Conservation (phyloP, 2,113 vertebrate species). For the Ardeotis arabs region DNA sequence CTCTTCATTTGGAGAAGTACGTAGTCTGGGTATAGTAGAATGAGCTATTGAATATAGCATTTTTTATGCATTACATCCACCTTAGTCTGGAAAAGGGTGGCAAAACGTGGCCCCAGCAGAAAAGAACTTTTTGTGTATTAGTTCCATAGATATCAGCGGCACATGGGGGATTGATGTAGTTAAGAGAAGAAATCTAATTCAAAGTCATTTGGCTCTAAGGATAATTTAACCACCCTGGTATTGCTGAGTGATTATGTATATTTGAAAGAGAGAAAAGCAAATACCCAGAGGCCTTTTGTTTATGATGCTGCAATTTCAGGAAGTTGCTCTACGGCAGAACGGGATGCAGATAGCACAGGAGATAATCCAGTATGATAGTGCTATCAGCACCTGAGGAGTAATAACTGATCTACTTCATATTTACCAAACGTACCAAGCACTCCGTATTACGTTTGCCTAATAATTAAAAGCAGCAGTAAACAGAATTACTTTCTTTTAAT, state of each 20-base stretch:
- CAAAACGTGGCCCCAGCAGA: neutral
- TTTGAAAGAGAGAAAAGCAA: slow-evolving; percentile 36
- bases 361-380: neutral
- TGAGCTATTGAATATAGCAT: neutral
- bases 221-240: neutral
- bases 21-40: accelerated
- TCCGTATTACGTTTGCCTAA: slow-evolving; percentile 16
- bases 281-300: slow-evolving; percentile 25
- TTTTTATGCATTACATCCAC: neutral
- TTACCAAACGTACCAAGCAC: slow-evolving; percentile 15
- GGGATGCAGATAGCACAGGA: neutral
- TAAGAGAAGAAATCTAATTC: neutral
- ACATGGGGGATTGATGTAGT: neutral
- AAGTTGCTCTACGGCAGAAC: neutral
- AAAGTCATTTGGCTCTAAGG: slow-evolving; percentile 40
- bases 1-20: neutral
- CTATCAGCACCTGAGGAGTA: slow-evolving; percentile 23
- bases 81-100: neutral
- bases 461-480: slow-evolving; percentile 24
- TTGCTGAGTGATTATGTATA: neutral
- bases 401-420: neutral
- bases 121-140: neutral
- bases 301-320: neutral
- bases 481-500: slow-evolving; percentile 47
- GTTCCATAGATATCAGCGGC: neutral